Base-by-base conservation (phyloP, 2,113 vertebrate genomes). In the Sisor rabdophorus region DNA sequence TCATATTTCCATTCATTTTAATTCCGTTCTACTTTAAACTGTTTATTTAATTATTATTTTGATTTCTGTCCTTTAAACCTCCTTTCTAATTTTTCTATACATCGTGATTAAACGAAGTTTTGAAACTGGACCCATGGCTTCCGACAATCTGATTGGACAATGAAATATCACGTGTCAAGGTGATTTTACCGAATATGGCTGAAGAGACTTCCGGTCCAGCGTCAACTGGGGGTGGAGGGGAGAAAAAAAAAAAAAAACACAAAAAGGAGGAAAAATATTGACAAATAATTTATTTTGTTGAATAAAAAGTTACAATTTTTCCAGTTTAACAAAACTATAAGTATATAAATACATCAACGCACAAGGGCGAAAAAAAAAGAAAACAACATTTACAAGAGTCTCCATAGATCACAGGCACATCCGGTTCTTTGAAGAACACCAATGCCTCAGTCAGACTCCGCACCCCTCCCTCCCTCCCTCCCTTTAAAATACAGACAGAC, bases 1-100 rank as follows among this genome's bases (percentile, higher is more conserved):
- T 91, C 3, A 94, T 82, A 55, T 85, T 78, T 2, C 89, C 87
- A 72, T 93, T 91, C 93, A 93, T 94, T 70, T 50, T 54, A 2
- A 47, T 17, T 28, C 55, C 20, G 11, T 2, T 22, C 1, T 17
- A 48, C 32, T 48, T 17, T 26, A 28, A 50, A 52, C 26, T 48
- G 24, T n/a, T n/a, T 15, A 47, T 2, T 3, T 1, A 0, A 24
- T 2, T 50, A 26, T 28, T 1, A 20, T 13, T 50, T 7, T 8
- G 1, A 40, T 0, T 48, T 47, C 10, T 24, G 22, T 26, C 15
- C 36, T 15, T 48, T 10, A 28, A 19, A 28, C 16, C 3, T 24
- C 4, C 24, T 1, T 24, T 11, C 48, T n/a, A 11, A 28, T 28
- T 47, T 24, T 36, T 12, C 4, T 26, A 26, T 28, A 50, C 13